These are phyloP conservation scores for Machaerirhynchus nigripectus DNA, from an alignment of 2,113 vertebrate species.

Conservation along the genomic window DNA sequence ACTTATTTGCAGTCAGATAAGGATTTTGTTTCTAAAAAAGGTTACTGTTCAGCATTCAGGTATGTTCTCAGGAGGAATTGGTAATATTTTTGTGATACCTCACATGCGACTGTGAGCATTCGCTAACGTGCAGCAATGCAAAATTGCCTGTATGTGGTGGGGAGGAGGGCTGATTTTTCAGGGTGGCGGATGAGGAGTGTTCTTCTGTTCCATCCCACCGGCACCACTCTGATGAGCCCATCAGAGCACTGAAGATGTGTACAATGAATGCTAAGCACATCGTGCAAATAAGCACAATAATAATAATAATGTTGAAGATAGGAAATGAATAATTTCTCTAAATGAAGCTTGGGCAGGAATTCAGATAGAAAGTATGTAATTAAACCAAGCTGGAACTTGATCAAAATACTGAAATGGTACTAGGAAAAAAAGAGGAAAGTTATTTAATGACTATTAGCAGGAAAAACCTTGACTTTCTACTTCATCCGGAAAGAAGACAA, in stretches of 20 bases:
- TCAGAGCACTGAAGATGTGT: not conserved
- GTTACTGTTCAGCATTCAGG: not conserved
- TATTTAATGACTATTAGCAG: constrained; percentile 10
- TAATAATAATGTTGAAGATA: constrained; percentile 36
- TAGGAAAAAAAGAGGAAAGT: not conserved
- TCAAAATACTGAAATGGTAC: constrained; percentile 52
- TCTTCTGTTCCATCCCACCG: not conserved
- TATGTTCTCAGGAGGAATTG: not conserved
- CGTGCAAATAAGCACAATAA: constrained; percentile 52
- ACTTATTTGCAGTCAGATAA: not conserved
- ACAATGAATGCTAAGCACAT: constrained; percentile 51
- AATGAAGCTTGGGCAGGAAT: constrained; percentile 61
- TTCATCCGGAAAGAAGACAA: not conserved
- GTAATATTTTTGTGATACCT: not conserved
- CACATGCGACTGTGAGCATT: not conserved
- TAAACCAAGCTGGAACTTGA: constrained; percentile 50
- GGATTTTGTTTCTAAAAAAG: not conserved
- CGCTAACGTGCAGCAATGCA: not conserved
- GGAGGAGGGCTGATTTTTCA: not conserved
- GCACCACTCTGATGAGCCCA: constrained; percentile 22
- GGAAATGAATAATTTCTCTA: constrained; percentile 65
- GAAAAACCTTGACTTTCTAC: constrained; percentile 3
- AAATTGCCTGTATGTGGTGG: not conserved
- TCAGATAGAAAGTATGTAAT: constrained; percentile 58
- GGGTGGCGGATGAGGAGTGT: not conserved